phyloP scores from a whole-genome alignment of 2,797 vertebrate genomes.

The Amniataba percoides region DNA sequence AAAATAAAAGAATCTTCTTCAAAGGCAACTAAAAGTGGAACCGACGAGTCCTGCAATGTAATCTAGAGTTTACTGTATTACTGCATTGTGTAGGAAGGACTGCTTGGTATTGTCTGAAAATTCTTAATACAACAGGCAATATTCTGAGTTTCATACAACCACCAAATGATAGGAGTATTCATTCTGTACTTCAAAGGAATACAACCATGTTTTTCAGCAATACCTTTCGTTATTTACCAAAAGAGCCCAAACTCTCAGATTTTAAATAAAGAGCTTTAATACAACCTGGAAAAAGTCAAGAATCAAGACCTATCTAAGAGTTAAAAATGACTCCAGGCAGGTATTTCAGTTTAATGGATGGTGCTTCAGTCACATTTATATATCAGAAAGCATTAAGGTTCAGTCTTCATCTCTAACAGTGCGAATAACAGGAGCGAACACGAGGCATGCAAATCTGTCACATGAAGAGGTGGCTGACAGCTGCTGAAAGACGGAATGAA shows the following conservation, averaged over 20 bases:
- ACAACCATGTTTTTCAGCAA: background rate
- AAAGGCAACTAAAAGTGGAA: conserved; percentile 14
- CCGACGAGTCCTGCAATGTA: conserved; percentile 14
- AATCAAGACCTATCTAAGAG: background rate
- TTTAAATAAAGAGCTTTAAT: background rate
- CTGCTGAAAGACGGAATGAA: conserved; percentile 29
- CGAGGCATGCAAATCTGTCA: conserved; percentile 23
- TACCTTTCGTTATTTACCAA: background rate
- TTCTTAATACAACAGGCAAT: background rate
- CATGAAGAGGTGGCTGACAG: conserved; percentile 29
- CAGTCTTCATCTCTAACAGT: background rate
- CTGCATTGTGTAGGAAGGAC: background rate
- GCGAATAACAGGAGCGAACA: conserved; percentile 9
- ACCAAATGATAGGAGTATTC: background rate
- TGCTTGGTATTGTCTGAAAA: background rate
- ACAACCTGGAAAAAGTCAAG: background rate
- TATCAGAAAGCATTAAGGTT: background rate
- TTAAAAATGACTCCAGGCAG: too few relatives aligned
- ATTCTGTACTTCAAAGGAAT: background rate
- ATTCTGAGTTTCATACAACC: background rate
- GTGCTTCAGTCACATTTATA: background rate
- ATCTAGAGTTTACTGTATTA: background rate
- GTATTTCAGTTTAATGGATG: background rate
- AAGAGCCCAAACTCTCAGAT: background rate
- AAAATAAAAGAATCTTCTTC: conserved; percentile 31